Percentiles rank a stretch among this genome's conserved stretches.
phyloP scores from a whole-genome alignment of 2,797 vertebrate species.

The Emydoidea blandingii region DNA sequence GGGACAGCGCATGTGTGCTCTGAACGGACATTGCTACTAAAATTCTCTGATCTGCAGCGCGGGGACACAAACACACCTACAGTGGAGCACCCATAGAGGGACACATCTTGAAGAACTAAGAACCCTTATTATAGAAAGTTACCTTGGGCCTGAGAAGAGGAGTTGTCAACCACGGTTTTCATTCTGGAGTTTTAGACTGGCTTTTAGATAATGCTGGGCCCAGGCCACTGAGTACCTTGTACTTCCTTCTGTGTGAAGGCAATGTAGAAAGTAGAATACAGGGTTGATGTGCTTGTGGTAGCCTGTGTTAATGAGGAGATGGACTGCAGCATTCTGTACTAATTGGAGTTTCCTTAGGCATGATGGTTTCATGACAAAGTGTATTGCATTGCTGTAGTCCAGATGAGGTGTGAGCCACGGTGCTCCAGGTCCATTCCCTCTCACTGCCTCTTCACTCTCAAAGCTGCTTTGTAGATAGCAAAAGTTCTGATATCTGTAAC shows the following conservation, averaged over 20 bases:
- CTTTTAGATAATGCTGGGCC: not conserved
- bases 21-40: too few species aligned
- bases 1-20: too few species aligned
- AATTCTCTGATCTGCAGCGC: too few species aligned
- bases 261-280: fast-evolving
- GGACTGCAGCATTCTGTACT: not conserved
- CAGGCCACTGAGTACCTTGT: not conserved
- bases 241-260: not conserved
- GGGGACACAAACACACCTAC: too few species aligned
- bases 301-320: fast-evolving
- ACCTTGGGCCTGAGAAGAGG: not conserved
- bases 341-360: not conserved
- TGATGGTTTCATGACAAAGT: not conserved
- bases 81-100: too few species aligned
- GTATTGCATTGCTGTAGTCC: not conserved
- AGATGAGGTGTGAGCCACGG: fast-evolving
- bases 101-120: too few species aligned
- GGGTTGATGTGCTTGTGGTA: not conserved
- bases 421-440: not conserved
- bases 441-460: not conserved
- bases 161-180: not conserved
- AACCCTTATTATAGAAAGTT: not conserved
- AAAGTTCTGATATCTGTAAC: not conserved
- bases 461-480: not conserved
- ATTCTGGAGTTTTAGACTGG: not conserved